Conservation (phyloP, 2,113 vertebrate species). For the Mola mola region DNA sequence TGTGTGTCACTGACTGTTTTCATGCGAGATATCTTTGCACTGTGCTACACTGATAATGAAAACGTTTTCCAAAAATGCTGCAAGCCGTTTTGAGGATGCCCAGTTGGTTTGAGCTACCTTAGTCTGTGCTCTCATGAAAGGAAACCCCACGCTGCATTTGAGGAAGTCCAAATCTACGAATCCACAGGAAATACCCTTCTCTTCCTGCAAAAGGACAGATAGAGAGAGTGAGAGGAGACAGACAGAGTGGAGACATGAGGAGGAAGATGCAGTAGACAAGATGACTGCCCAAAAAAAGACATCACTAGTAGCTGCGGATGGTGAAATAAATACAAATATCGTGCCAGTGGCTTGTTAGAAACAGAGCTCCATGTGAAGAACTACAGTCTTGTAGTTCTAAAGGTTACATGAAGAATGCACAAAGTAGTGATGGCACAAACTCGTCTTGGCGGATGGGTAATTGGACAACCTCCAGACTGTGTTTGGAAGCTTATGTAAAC, state of each 20-base stretch:
- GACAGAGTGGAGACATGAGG: slow-evolving; percentile 64
- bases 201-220: slow-evolving; percentile 87
- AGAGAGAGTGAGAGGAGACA: slow-evolving; percentile 57
- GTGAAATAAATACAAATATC: not conserved
- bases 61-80: too few relatives aligned
- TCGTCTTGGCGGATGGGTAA: slow-evolving; percentile 63
- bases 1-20: not conserved
- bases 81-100: not conserved
- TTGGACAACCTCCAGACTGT: slow-evolving; percentile 73
- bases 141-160: slow-evolving; percentile 97
- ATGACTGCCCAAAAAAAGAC: not conserved
- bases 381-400: slow-evolving; percentile 33
- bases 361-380: not conserved
- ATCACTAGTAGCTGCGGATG: not conserved
- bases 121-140: slow-evolving; percentile 97
- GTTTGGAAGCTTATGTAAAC: slow-evolving; percentile 85
- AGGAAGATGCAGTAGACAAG: slow-evolving; percentile 31
- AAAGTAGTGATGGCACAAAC: slow-evolving; percentile 64
- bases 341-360: too few relatives aligned
- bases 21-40: not conserved
- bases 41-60: too few relatives aligned
- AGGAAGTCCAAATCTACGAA: slow-evolving; percentile 93
- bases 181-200: slow-evolving; percentile 95
- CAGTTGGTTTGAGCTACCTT: slow-evolving; percentile 80
- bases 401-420: slow-evolving; percentile 60